Conservation (phyloP, 2,888 invertebrate genomes). For the Agonopterix arenella region DNA sequence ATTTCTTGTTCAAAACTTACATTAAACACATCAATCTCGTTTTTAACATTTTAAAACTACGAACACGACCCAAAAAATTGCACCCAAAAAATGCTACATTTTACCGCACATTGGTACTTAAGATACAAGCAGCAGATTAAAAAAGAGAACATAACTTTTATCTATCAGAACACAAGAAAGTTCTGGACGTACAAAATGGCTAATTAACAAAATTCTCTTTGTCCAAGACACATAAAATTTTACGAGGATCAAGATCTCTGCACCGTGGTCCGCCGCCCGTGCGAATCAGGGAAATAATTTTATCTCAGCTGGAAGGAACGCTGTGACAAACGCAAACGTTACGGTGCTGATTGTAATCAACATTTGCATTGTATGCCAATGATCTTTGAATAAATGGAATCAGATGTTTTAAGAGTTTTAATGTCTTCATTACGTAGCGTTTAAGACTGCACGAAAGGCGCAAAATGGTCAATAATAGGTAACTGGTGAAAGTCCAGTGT, state of each 20-base stretch:
- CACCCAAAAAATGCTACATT: background rate
- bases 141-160: constrained; percentile 46
- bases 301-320: constrained; percentile 2
- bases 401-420: background rate
- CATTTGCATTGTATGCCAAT: background rate
- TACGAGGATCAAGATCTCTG: constrained; percentile 70
- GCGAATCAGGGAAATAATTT: constrained; percentile 21
- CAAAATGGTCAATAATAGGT: no score
- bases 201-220: constrained; percentile 76
- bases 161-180: constrained; percentile 57
- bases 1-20: no score
- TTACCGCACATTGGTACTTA: constrained; percentile 27
- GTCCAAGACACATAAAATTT: constrained; percentile 74
- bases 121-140: constrained; percentile 52
- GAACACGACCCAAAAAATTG: no score
- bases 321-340: background rate
- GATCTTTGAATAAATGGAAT: background rate
- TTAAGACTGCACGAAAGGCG: no score
- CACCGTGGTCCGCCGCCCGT: constrained; percentile 41
- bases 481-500: no score
- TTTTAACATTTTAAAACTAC: no score
- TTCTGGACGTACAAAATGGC: constrained; percentile 46
- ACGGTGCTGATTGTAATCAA: background rate
- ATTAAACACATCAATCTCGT: no score
- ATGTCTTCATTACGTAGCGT: no score